Evolutionary conservation across 2,113 vertebrate genomes (phyloP).

Genomic region (Channa maculata): DNA sequence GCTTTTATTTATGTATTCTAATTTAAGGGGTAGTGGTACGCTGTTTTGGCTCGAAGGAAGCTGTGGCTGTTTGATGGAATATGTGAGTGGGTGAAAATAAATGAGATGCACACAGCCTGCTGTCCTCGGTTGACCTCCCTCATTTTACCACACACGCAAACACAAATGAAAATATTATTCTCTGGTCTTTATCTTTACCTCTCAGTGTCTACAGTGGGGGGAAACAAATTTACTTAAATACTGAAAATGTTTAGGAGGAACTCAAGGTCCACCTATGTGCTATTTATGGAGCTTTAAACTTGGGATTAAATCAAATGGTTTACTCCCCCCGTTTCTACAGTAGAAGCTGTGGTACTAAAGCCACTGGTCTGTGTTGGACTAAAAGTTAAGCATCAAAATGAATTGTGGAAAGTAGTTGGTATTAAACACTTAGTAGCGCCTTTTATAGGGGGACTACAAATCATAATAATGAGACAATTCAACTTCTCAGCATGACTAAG

Average conservation of each 20-base stretch:
- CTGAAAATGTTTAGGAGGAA: background rate
- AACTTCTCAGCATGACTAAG: too few species aligned
- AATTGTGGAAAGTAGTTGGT: too few species aligned
- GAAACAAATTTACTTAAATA: constrained; percentile 1
- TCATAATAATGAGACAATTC: too few species aligned
- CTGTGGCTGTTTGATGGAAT: constrained; percentile 56
- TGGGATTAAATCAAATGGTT: too few species aligned
- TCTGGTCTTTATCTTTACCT: background rate
- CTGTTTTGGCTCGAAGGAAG: constrained; percentile 52
- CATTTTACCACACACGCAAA: background rate
- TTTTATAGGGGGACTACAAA: too few species aligned
- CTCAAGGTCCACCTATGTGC: background rate
- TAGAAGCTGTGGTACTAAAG: too few species aligned
- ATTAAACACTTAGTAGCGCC: too few species aligned
- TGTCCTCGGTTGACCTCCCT: constrained; percentile 46
- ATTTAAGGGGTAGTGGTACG: constrained; percentile 76
- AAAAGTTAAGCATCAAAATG: too few species aligned
- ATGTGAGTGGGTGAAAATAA: constrained; percentile 75
- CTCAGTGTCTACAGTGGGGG: background rate
- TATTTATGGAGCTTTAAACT: background rate
- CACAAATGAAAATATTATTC: background rate
- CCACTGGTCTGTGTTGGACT: too few species aligned
- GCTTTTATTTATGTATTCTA: constrained; percentile 82
- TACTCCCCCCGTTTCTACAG: too few species aligned
- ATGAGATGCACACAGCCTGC: constrained; percentile 64